Conservation (phyloP, 2,113 vertebrate species). For the Catagonus wagneri region DNA sequence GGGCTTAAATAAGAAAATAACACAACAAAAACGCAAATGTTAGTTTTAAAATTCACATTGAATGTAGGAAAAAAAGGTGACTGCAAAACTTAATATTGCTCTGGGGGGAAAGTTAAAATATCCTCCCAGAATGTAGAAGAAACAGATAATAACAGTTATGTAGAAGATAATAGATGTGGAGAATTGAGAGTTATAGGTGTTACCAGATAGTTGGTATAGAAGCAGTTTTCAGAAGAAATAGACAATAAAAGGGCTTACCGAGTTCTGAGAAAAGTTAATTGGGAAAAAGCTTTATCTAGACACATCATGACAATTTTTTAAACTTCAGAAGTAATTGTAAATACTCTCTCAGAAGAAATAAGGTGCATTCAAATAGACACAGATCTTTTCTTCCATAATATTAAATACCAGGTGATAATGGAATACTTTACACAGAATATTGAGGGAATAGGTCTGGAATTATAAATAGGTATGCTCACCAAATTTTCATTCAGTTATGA, state of each 20-base stretch:
- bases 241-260: neutral
- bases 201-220: neutral
- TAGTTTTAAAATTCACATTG: constrained; percentile 48
- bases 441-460: neutral
- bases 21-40: neutral
- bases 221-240: constrained; percentile 22
- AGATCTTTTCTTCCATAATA: constrained; percentile 23
- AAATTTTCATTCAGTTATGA: constrained; percentile 39
- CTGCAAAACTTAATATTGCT: neutral
- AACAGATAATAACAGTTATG: neutral
- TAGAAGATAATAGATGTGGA: neutral
- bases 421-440: neutral
- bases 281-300: neutral
- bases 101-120: neutral
- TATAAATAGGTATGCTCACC: neutral
- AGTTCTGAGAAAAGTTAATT: constrained; percentile 35
- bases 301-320: neutral
- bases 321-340: constrained; percentile 45
- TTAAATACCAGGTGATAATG: constrained; percentile 27
- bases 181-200: neutral
- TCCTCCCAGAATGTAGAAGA: neutral
- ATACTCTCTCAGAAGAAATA: constrained; percentile 21
- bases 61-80: constrained; percentile 20
- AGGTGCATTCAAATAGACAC: neutral
- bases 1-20: constrained; percentile 18